Percentiles rank a stretch among this genome's conserved stretches.
These are phyloP conservation scores for Drosophila teissieri DNA, from an alignment of 1,140 invertebrate species.

Conservation along the genomic window DNA sequence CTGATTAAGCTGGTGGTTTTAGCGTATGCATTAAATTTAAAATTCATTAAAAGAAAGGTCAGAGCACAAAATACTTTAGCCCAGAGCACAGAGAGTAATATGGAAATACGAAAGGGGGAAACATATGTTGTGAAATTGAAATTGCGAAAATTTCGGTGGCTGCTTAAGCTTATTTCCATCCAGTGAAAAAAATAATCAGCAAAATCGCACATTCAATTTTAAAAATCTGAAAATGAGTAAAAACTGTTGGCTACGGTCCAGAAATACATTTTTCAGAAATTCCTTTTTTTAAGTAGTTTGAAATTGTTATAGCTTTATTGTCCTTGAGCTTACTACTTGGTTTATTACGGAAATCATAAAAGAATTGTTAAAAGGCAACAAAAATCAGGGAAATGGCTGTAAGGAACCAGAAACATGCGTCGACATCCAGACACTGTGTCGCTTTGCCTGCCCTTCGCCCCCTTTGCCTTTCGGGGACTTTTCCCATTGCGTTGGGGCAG, in stretches of 20 bases:
- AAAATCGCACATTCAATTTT: background rate
- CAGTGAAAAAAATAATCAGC: background rate
- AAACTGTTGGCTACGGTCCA: no score
- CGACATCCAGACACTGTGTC: constrained; percentile 62
- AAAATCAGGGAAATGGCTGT: constrained; percentile 24
- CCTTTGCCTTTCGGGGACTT: constrained; percentile 18
- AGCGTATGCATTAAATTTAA: constrained; percentile 59
- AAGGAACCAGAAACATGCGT: constrained; percentile 17
- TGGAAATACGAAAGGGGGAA: background rate
- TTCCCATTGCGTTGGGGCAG: constrained; percentile 36
- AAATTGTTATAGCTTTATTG: no score
- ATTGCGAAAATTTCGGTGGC: constrained; percentile 33
- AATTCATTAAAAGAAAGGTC: constrained; percentile 71
- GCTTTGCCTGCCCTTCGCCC: constrained; percentile 17
- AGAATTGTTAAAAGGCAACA: constrained; percentile 52
- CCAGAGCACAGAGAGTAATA: constrained; percentile 26
- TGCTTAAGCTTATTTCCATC: constrained; percentile 11
- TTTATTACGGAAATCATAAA: constrained; percentile 65
- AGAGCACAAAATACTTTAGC: constrained; percentile 48
- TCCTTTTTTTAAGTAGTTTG: no score
- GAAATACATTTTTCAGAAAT: no score
- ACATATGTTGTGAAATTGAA: constrained; percentile 52
- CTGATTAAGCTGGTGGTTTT: constrained; percentile 58
- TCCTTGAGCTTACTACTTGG: background rate
- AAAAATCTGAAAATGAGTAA: no score